Base-by-base conservation (phyloP, 2,797 vertebrate genomes). In the Tangara arthus region DNA sequence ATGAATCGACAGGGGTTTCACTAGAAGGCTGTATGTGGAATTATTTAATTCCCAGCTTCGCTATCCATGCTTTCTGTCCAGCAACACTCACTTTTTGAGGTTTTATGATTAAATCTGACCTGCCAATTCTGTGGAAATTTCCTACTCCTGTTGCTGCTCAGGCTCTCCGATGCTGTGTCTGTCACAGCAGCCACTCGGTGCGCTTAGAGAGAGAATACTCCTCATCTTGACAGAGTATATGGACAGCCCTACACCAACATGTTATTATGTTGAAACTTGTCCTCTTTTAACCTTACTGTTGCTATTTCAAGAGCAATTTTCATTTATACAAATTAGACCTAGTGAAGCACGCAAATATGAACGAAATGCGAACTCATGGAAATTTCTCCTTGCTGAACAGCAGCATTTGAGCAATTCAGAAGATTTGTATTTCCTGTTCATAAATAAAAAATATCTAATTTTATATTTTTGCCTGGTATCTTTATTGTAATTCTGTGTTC, bases 141-240 rank as follows among this genome's bases (percentile, higher is more conserved):
- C 37, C 79, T 76, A 15, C 46, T 49, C 0, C 0, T 63, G 9
- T 68, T 44, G 15, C 30, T 77, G 41, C 42, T 34, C 46, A 52
- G n/a, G 23, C 23, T 71, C 57, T 60, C 71, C 0, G 0, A 8
- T 26, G 7, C 3, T 0, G 0, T 53, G 5, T 19, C 46, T 56
- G 19, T 86, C 57, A 57, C 42, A 64, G 8, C 23, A 68, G 19
- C 9, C 9, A 15, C 13, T 44, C n/a, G 26, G 7, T 64, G 37
- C 24, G 65, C 15, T 18, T 30, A 44, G 34, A 49, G 28, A 82
- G 64, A 83, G 60, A 90, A 55, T 79, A 52, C 17, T 90, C 46
- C 15, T 44, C 47, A 12, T 61, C 23, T 46, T 46, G 39, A 49
- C 27, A 53, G 19, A 63, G 14, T 13, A 26, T 49, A n/a, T 11